Base-by-base conservation (phyloP, 2,113 vertebrate genomes). In the Hemiprocne comata region DNA sequence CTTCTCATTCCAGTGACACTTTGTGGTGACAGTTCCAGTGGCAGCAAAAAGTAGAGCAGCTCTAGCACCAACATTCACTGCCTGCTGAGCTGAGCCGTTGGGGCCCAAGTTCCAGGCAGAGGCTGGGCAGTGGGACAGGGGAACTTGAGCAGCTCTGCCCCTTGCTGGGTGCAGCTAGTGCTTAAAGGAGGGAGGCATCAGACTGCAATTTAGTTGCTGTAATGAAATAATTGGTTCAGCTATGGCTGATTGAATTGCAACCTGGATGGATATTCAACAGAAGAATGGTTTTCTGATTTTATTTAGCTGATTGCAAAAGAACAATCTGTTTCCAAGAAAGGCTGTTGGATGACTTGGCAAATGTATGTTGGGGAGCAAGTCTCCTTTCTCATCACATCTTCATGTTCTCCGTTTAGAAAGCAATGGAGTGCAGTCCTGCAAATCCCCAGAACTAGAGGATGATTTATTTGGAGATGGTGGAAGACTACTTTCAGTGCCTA, bases 271-370 rank as follows among this genome's bases (percentile, higher is more conserved):
- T 80, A 78, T 87, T 95, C 65, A 81, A 54, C 17, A 36, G 78
- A 91, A 92, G 71, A 81, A 73, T 84, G 38, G 58, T 84, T 92
- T 87, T 51, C 44, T 73, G 58, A 34, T 38, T 85, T 54, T 34
- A 10, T 82, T 74, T 42, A 86, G 44, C 23, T 81, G 65, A 87
- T 58, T 90, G 66, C 48, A 79, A 61, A 94, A 83, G 42, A 81
- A 34, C 73, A 72, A 89, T 92, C 64, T 90, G 50, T 92, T 95
- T 90, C 88, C 71, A 34, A 76, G 73, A 90, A 57, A 48, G 48
- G 26, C 31, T 69, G 23, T 58, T 92, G 70, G 48, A 95, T 40
- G 83, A 85, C 79, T 87, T 89, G 74, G 58, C 86, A 94, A 85
- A 38, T 69, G 70, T 57, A 92, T 87, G 57, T 78, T 82, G 77